phyloP scores from a whole-genome alignment of 1,140 invertebrate species.

The Drosophila watanabei region DNA sequence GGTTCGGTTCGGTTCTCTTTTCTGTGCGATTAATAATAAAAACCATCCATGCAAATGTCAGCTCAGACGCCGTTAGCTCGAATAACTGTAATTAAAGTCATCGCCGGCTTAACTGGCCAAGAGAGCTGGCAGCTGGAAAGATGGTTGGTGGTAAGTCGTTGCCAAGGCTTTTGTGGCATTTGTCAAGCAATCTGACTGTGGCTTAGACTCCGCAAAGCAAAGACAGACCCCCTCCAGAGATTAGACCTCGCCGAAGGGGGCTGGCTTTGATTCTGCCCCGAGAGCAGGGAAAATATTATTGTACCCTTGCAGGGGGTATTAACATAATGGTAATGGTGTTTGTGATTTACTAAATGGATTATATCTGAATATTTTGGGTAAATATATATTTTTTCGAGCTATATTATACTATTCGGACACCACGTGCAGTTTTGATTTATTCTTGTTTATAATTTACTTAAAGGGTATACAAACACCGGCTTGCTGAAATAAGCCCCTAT shows the following conservation, averaged over 20 bases:
- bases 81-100: slow-evolving; percentile 78
- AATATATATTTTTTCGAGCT: background rate
- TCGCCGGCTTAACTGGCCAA: slow-evolving; percentile 29
- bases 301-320: slow-evolving; percentile 6
- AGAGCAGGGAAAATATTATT: slow-evolving; percentile 66
- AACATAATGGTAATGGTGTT: background rate
- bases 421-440: background rate
- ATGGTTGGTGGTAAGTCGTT: slow-evolving; percentile 50
- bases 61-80: slow-evolving; percentile 55
- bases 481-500: too few relatives aligned
- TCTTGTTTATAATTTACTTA: fast-evolving
- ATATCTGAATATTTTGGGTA: background rate
- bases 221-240: slow-evolving; percentile 19
- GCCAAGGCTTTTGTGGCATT: slow-evolving; percentile 72
- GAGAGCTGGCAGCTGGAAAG: slow-evolving; percentile 23
- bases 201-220: background rate
- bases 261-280: slow-evolving; percentile 56
- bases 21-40: slow-evolving; percentile 9
- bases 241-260: slow-evolving; percentile 28
- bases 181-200: slow-evolving; percentile 40
- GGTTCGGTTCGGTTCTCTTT: background rate
- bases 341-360: background rate
- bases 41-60: slow-evolving; percentile 71
- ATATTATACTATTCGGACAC: background rate
- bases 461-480: background rate